A percentile compares a stretch with the other conserved stretches of the same genome.
Conservation (phyloP, 2,888 invertebrate genomes). For the Mythimna albipuncta region DNA sequence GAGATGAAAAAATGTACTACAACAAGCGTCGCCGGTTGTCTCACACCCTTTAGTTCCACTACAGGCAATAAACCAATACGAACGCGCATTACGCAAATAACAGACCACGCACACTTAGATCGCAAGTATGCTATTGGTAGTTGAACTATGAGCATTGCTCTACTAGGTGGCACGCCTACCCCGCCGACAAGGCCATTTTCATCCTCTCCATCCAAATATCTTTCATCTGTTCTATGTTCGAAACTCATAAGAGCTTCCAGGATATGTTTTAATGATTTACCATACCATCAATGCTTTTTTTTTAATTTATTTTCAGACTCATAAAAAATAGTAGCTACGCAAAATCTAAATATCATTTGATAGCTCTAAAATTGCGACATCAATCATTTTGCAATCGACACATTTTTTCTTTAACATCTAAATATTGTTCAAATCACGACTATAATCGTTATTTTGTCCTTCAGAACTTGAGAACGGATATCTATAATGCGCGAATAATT, state of each 20-base stretch:
- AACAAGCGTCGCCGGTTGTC: too few relatives aligned
- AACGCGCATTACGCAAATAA: too few relatives aligned
- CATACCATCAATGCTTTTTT: slow-evolving; percentile 14
- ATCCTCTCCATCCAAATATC: too few relatives aligned
- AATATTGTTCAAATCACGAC: slow-evolving; percentile 49
- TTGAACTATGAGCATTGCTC: too few relatives aligned
- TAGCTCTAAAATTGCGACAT: slow-evolving; percentile 56
- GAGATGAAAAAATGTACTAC: too few relatives aligned
- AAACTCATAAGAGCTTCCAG: not conserved
- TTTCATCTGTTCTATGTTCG: too few relatives aligned
- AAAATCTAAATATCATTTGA: slow-evolving; percentile 62
- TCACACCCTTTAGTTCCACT: too few relatives aligned
- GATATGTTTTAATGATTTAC: not conserved
- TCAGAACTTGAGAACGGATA: slow-evolving; percentile 28
- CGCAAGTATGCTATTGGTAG: too few relatives aligned
- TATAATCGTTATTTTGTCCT: slow-evolving; percentile 47
- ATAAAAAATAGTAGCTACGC: slow-evolving; percentile 29
- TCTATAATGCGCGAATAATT: slow-evolving; percentile 28
- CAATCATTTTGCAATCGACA: slow-evolving; percentile 63
- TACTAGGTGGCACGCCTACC: too few relatives aligned
- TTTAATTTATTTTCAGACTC: not conserved
- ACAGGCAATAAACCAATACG: too few relatives aligned
- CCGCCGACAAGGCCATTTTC: too few relatives aligned
- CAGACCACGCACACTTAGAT: too few relatives aligned
- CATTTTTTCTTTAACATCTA: slow-evolving; percentile 55